Base-by-base conservation (phyloP, 2,888 invertebrate genomes). In the Hemistola chrysoprasaria region DNA sequence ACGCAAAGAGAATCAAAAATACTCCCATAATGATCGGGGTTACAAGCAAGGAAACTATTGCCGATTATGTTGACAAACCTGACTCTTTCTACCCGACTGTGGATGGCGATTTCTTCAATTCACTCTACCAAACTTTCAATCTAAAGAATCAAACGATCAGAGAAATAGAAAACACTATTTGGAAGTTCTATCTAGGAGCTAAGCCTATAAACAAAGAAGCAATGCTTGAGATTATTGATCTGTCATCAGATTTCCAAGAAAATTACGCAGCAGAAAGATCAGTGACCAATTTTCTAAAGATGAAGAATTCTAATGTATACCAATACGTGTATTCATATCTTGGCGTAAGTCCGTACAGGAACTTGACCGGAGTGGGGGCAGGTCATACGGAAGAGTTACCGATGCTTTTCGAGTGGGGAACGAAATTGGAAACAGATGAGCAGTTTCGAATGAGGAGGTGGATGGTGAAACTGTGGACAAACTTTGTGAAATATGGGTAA, bases 401-500 rank as follows among this genome's bases (percentile, higher is more conserved):
- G 26, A 63, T 65, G 48, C 35, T 72, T 1, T 72, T 71, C 26
- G 56, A 54, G 25, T 47, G 38, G 11, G 3, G n/a, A 2, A 24
- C 29, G 1, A 1, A 39, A n/a, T 24, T 61, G 8, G 34, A n/a
- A 0, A 51, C 55, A 2, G 56, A 54, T 6, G 76, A 78, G 31
- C 65, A 72, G 29, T 43, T 38, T 0, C 22, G 55, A 29, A 68
- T 78, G 8, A 66, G 74, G 4, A 59, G 73, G 1, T 47, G 54
- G 8, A 61, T 76, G 62, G 69, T 69, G 0, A 55, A 52, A 0
- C 38, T 77, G 62, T 77, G 77, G 71, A 58, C 65, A 1, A 72
- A 79, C 29, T 78, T 82, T 40, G 71, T 71, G 0, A 79, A 77
- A 53, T 59, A 62, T 42, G 71, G 73, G 77, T 76, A 33, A 59